Evolutionary conservation across 2,888 invertebrate species (phyloP).

Genomic region (Ariolimax columbianus): DNA sequence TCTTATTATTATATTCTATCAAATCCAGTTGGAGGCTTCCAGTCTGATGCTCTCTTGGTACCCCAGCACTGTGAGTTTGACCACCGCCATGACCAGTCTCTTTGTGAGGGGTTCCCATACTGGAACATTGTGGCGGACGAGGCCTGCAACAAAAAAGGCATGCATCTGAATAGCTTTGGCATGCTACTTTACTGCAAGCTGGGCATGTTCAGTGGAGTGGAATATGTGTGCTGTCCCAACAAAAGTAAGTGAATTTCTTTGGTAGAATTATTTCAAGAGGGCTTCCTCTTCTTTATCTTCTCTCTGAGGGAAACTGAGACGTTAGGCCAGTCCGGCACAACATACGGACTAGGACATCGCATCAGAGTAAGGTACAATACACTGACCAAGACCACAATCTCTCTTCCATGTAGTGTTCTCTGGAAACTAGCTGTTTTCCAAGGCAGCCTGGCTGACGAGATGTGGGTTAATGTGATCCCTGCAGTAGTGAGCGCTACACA

Average conservation of each 20-base stretch:
- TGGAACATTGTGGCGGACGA: conserved; percentile 87
- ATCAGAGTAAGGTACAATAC: no score
- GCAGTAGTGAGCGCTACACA: no score
- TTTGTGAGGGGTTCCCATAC: conserved; percentile 94
- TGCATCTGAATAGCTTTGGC: conserved; percentile 94
- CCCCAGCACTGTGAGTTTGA: conserved; percentile 99
- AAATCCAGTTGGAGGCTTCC: conserved; percentile 93
- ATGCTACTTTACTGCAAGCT: conserved; percentile 96
- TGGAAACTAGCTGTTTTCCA: no score
- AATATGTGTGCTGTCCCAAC: conserved; percentile 98
- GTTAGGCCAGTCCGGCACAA: no score
- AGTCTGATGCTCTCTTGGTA: conserved; percentile 97
- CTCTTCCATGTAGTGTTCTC: no score
- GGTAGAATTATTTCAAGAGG: background rate
- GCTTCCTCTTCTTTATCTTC: no score
- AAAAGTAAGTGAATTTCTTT: conserved; percentile 50
- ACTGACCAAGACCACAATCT: no score
- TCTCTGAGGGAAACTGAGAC: no score
- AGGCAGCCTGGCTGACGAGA: no score
- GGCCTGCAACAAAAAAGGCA: conserved; percentile 86
- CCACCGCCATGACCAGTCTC: conserved; percentile 97
- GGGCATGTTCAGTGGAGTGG: conserved; percentile 98
- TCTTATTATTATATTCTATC: background rate
- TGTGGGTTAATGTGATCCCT: no score
- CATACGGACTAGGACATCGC: no score